These are phyloP conservation scores for Lindbergichthys nudifrons DNA, from an alignment of 2,797 vertebrate species.

Conservation along the genomic window DNA sequence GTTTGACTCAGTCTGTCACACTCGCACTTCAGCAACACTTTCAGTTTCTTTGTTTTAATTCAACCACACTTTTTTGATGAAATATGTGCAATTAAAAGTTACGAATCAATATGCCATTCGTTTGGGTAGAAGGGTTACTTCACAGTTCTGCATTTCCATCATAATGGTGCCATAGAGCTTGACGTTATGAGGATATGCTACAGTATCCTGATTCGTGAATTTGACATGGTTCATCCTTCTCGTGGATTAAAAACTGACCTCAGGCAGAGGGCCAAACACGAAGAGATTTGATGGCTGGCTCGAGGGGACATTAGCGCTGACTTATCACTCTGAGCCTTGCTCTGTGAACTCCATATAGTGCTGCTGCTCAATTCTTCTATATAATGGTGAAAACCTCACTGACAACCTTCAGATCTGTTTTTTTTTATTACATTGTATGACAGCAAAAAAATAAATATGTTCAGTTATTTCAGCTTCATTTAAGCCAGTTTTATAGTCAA, in stretches of 20 bases:
- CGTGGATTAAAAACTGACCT: slow-evolving; percentile 76
- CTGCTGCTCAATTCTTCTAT: slow-evolving; percentile 44
- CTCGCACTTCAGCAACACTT: too few relatives aligned
- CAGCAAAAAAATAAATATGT: slow-evolving; percentile 17
- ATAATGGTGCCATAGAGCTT: slow-evolving; percentile 30
- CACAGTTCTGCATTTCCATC: slow-evolving; percentile 41
- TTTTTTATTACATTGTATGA: slow-evolving; percentile 39
- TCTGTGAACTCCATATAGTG: slow-evolving; percentile 48
- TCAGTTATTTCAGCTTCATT: slow-evolving; percentile 64
- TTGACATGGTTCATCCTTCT: slow-evolving; percentile 73
- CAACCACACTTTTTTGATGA: not conserved
- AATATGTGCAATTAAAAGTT: slow-evolving; percentile 22
- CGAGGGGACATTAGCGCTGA: slow-evolving; percentile 70
- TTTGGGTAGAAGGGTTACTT: slow-evolving; percentile 4
- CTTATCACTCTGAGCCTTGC: slow-evolving; percentile 62
- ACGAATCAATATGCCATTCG: not conserved
- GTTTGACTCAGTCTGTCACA: not conserved
- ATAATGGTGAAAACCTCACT: slow-evolving; percentile 30
- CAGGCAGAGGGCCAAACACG: slow-evolving; percentile 74
- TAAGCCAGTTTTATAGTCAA: slow-evolving; percentile 55
- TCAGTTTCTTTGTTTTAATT: slow-evolving; percentile 2
- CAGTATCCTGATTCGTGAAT: slow-evolving; percentile 67
- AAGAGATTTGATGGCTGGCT: slow-evolving; percentile 74
- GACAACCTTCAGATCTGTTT: slow-evolving; percentile 37
- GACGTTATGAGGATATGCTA: slow-evolving; percentile 45